Evolutionary conservation across 2,113 vertebrate species (phyloP), one percentile per base, ranked within the genome.

Genomic region (Sigmodon hispidus): DNA sequence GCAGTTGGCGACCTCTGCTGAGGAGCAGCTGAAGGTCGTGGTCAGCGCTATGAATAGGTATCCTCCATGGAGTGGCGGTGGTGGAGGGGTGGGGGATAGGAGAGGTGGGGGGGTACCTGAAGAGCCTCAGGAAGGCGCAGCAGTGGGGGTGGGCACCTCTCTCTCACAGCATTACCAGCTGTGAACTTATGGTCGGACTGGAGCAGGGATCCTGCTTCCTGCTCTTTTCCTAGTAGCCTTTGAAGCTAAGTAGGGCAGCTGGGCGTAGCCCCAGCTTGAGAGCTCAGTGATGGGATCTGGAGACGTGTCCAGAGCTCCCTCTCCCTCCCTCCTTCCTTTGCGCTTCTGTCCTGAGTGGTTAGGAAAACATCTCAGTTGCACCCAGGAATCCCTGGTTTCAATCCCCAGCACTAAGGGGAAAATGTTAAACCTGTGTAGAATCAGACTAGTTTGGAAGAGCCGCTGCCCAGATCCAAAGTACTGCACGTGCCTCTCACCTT

Each of bases 31-130:
- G 65, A 97, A 92, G 89, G 87, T 88, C 2, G 84, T 99, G 83
- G 98, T 89, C n/a, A 94, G 97, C 15, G 96, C 96, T 29, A 93
- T 99, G 43, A 98, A 96, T 72, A 98, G 98, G 99, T 99, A 98
- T 57, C 40, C 63, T 77, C 50, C 52, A 0, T 17, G 21, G 59
- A 19, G 77, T 1, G n/a, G 70, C 3, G 1, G n/a, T n/a, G n/a
- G n/a, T n/a, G n/a, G n/a, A n/a, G n/a, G n/a, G n/a, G n/a, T 1
- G 59, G 59, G 59, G 59, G 59, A 61, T 24, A 19, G 59, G 59
- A 5, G 67, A 17, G 36, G 67, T 36, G 34, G 67, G 67, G 26
- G 36, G 43, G 45, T 17, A 8, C 76, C 48, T 10, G 61, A 61
- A 36, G 63, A 80, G 67, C 55, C 45, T 79, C 17, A 8, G 61